Base-by-base conservation (phyloP, 2,113 vertebrate genomes). In the Gasterosteus nipponicus region DNA sequence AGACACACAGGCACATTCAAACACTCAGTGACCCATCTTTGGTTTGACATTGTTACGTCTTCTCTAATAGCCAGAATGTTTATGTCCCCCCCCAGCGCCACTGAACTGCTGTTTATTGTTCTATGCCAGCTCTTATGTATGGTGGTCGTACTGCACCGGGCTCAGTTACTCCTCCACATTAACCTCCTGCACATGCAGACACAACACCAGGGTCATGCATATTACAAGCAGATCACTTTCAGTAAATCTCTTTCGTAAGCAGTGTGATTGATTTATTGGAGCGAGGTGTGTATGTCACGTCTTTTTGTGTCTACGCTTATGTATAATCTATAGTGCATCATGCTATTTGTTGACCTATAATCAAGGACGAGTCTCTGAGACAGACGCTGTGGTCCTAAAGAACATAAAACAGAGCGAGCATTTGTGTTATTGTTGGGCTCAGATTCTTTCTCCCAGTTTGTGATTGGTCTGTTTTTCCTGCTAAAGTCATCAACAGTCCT, bases 81-180 rank as follows among this genome's bases (percentile, higher is more conserved):
- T 92, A 90, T 89, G 22, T 26, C 83, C 88, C 81, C 3, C 39
- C 68, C 41, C 81, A 7, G 46, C 68, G 2, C 82, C 76, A 49
- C 78, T 75, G 69, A 47, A 49, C 70, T 56, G 68, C 42, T 84
- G 83, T 91, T 93, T 92, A 86, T 90, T 91, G 78, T 91, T 89
- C 70, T 82, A 65, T 78, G 81, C 84, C 77, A 80, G 70, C 57
- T 81, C 73, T 44, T 53, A 80, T 68, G 67, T 85, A 75, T 68
- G 56, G 60, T 54, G 73, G 67, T 73, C 65, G 73, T 72, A 68
- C 78, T 80, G 77, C 77, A 33, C 41, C 72, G 72, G 47, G 75
- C 77, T 91, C 71, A 75, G 77, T 87, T 82, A 81, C 87, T 46
- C 80, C 77, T 82, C 66, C 51, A 31, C 54, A 77, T 89, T 71